A percentile compares a stretch with the other conserved stretches of the same genome.
These are phyloP conservation scores for Brachionichthys hirsutus DNA, from an alignment of 2,113 vertebrate genomes.

Conservation along the genomic window DNA sequence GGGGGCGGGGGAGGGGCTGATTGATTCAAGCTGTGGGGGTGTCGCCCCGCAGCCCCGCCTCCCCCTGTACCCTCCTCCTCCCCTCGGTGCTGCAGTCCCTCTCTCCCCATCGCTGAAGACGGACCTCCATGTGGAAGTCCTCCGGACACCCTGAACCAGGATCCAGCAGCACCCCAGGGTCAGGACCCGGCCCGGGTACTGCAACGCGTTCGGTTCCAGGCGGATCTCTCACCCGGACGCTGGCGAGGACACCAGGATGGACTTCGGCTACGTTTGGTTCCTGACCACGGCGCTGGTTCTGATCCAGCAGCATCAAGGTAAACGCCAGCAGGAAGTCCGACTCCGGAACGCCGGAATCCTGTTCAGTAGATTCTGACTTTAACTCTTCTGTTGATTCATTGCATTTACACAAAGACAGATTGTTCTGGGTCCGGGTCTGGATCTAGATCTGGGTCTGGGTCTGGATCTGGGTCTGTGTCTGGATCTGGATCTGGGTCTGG, in stretches of 20 bases:
- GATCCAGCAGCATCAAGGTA: constrained; percentile 56
- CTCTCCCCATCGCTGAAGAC: neutral
- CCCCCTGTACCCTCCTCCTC: constrained; percentile 26
- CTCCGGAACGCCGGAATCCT: too few relatives aligned
- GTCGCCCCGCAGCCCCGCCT: constrained; percentile 24
- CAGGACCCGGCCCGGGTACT: too few relatives aligned
- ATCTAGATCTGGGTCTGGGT: too few relatives aligned
- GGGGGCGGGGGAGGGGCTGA: constrained; percentile 9
- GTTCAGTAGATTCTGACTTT: too few relatives aligned
- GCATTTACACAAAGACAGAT: too few relatives aligned
- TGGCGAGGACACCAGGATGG: constrained; percentile 49
- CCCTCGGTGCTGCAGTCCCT: constrained; percentile 1
- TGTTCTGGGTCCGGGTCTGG: too few relatives aligned
- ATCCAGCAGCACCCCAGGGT: neutral
- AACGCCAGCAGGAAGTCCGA: too few relatives aligned
- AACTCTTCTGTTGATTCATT: too few relatives aligned
- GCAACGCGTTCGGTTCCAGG: too few relatives aligned
- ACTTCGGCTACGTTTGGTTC: constrained; percentile 37
- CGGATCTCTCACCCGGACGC: too few relatives aligned
- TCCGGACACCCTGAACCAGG: neutral
- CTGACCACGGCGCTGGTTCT: constrained; percentile 30
- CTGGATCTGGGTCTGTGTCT: too few relatives aligned
- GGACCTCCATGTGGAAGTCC: neutral
- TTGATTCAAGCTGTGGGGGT: constrained; percentile 40
- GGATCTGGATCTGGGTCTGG: too few relatives aligned